Evolutionary conservation across 1,140 invertebrate species (phyloP).

Genomic region (Anastrepha obliqua): DNA sequence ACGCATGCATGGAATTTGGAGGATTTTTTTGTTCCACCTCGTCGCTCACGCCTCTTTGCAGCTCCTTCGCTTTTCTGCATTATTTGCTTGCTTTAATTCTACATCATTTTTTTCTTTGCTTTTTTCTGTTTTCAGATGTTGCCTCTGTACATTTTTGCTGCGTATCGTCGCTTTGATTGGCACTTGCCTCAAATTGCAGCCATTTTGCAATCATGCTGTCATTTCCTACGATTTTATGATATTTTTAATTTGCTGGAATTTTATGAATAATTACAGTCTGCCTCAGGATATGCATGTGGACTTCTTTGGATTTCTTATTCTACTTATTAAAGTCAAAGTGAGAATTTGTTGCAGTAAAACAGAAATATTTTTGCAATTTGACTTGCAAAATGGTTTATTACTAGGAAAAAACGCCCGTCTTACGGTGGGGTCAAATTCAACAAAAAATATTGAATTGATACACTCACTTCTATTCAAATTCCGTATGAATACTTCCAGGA

Average conservation of each 20-base stretch:
- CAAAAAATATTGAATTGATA: too few relatives aligned
- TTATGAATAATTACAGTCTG: conserved; percentile 12
- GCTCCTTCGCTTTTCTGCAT: neutral
- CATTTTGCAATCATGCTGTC: conserved; percentile 28
- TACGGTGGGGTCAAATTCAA: too few relatives aligned
- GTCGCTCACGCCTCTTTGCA: neutral
- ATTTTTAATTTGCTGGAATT: conserved; percentile 23
- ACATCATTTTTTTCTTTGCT: conserved; percentile 23
- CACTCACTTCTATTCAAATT: too few relatives aligned
- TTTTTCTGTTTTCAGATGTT: neutral
- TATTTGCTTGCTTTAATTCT: conserved; percentile 41
- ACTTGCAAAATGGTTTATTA: too few relatives aligned
- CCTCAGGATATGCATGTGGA: conserved; percentile 12
- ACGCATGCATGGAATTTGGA: conserved; percentile 49
- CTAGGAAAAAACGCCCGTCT: too few relatives aligned
- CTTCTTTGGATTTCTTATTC: neutral
- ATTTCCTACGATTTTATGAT: conserved; percentile 19
- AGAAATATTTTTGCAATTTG: neutral
- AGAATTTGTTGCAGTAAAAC: neutral
- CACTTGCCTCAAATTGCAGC: conserved; percentile 10
- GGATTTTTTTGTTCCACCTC: conserved; percentile 17
- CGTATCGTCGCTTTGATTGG: neutral
- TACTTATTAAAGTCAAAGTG: neutral
- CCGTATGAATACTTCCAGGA: too few relatives aligned
- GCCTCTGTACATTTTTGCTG: neutral